Base-by-base conservation (phyloP, 2,113 vertebrate species). In the Dendropsophus ebraccatus region DNA sequence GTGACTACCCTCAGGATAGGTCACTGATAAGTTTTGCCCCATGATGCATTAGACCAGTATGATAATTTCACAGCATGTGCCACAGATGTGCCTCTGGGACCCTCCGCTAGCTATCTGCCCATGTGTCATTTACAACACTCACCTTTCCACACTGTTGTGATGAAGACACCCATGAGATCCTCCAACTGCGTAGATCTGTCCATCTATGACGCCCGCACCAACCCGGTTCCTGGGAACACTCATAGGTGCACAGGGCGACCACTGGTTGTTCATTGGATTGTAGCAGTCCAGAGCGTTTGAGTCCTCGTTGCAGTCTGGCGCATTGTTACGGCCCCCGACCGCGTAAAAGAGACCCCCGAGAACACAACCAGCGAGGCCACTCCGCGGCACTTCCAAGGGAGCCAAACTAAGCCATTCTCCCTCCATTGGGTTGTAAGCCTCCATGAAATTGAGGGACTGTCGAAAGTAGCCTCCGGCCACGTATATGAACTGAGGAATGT, bases 231-330 rank as follows among this genome's bases (percentile, higher is more conserved):
- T 93, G 0, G 97, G 96, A 0, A 97, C 95, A 0, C 96, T 97
- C 97, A 99, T 97, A 10, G 96, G 91, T 0, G 97, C 92, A 0
- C 97, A 98, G 0, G 96, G 95, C 0, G 95, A 93, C 97, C 97
- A 99, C 82, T 93, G 95, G 91, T 98, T 95, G 90, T 96, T 99
- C 95, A 99, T 96, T 47, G 97, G 97, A 85, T 98, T 98, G 91
- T 98, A 99, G 81, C 96, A 98, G 77, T 99, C 97, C 86, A 99
- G 86, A 2, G 96, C 92, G 0, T 90, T 95, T 0, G 97, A 97
- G 91, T 99, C 97, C 89, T 95, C 96, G 92, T 98, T 99, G 16
- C 97, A 97, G 0, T 98, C 97, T 0, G 96, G 97, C 0, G 96
- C 96, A 9, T 99, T 99, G 86, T 99, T 99, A 8, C 97, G 89